These are phyloP conservation scores for Drosophila gunungcola DNA, from an alignment of 1,140 invertebrate species.

Conservation along the genomic window DNA sequence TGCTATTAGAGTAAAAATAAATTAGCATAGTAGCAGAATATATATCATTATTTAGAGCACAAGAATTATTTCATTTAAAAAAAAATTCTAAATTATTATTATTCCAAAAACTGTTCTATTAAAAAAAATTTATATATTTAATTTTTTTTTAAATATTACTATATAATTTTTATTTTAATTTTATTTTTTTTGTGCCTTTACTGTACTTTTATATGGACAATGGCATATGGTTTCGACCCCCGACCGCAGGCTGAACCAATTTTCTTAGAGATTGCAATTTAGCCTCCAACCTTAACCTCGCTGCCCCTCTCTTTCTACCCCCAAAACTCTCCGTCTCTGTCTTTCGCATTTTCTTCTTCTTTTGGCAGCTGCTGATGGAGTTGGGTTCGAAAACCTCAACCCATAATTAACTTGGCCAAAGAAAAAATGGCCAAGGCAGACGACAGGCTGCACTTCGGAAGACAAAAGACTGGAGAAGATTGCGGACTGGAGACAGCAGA, in stretches of 20 bases:
- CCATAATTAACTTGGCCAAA: slow-evolving; percentile 79
- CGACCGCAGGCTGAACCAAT: slow-evolving; percentile 65
- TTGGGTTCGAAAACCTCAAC: slow-evolving; percentile 80
- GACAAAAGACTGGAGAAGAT: slow-evolving; percentile 3
- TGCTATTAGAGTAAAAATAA: no score
- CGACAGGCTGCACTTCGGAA: slow-evolving; percentile 40
- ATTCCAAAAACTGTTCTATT: no score
- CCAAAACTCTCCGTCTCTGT: not conserved
- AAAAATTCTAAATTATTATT: no score
- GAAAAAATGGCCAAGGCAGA: slow-evolving; percentile 52
- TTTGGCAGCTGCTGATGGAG: slow-evolving; percentile 47
- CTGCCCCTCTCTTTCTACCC: not conserved
- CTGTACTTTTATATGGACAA: slow-evolving; percentile 11
- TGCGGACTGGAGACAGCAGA: slow-evolving; percentile 4
- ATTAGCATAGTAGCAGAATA: no score
- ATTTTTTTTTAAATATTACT: no score
- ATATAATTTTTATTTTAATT: not conserved
- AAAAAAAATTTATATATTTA: no score
- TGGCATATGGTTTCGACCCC: slow-evolving; percentile 40
- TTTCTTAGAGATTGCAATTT: slow-evolving; percentile 68
- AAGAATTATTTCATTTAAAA: no score
- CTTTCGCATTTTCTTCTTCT: slow-evolving; percentile 38
- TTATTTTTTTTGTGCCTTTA: not conserved
- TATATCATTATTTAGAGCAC: no score
- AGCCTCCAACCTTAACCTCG: slow-evolving; percentile 29